Percentiles rank a stretch among this genome's conserved stretches.
These are phyloP conservation scores for Crematogaster levior DNA, from an alignment of 2,888 invertebrate genomes.

Conservation along the genomic window DNA sequence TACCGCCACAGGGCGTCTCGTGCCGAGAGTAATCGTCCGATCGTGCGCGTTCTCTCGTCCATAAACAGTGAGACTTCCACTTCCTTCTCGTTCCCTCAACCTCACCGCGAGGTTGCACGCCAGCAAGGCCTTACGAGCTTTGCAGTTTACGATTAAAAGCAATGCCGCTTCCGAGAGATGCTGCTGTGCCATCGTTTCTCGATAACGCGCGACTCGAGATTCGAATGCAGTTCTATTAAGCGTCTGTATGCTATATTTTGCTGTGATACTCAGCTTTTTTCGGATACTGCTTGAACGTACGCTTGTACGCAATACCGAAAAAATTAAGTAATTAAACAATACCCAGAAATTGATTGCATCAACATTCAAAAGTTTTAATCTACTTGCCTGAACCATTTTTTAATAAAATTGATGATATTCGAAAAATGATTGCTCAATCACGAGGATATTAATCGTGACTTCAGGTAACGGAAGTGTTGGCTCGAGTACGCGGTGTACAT, in stretches of 20 bases:
- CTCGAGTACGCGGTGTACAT: neutral
- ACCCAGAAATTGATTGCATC: neutral
- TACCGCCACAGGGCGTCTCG: slow-evolving; percentile 54
- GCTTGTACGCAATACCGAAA: too few species aligned
- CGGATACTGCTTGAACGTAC: neutral
- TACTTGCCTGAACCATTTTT: too few species aligned
- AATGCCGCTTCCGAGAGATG: neutral
- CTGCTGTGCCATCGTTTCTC: neutral
- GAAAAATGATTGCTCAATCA: neutral
- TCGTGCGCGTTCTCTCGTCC: slow-evolving; percentile 47
- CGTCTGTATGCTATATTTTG: neutral
- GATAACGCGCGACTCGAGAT: neutral
- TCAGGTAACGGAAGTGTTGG: neutral
- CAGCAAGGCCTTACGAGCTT: slow-evolving; percentile 21
- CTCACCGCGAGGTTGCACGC: slow-evolving; percentile 15
- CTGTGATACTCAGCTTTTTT: neutral
- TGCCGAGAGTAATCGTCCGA: slow-evolving; percentile 48
- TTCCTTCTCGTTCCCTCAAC: neutral
- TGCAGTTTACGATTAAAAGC: slow-evolving; percentile 47
- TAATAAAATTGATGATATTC: neutral
- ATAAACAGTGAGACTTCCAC: slow-evolving; percentile 39
- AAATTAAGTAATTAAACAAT: neutral
- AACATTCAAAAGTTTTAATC: neutral
- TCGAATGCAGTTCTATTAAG: slow-evolving; percentile 3
- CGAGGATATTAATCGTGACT: neutral